Evolutionary conservation across 2,888 invertebrate species (phyloP).

Genomic region (Drosophila birchii): DNA sequence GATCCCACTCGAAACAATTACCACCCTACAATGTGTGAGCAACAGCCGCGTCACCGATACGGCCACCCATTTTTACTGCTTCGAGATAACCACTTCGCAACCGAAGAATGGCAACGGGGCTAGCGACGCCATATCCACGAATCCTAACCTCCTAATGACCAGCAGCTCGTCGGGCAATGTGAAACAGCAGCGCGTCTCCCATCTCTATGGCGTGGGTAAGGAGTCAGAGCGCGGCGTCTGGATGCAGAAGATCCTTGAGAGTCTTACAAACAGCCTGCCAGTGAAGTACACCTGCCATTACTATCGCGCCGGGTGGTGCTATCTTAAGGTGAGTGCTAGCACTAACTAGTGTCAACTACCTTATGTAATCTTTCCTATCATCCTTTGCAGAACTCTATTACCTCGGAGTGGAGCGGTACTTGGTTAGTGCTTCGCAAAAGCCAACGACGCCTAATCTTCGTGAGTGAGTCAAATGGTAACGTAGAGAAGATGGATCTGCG

Average conservation of each 20-base stretch:
- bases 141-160: constrained; percentile 83
- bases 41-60: constrained; percentile 85
- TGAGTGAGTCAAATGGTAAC: constrained; percentile 83
- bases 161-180: constrained; percentile 82
- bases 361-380: background rate
- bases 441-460: constrained; percentile 86
- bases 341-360: too few species aligned
- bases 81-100: constrained; percentile 83
- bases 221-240: constrained; percentile 86
- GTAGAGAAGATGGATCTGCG: constrained; percentile 90
- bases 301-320: constrained; percentile 92
- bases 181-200: constrained; percentile 82
- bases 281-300: constrained; percentile 89
- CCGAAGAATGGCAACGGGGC: constrained; percentile 75
- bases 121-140: constrained; percentile 70
- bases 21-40: constrained; percentile 84
- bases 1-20: constrained; percentile 87
- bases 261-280: constrained; percentile 89
- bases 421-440: constrained; percentile 91
- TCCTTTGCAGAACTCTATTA: constrained; percentile 79
- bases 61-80: constrained; percentile 84
- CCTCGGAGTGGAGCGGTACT: constrained; percentile 89
- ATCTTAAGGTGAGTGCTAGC: constrained; percentile 87
- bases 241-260: constrained; percentile 92
- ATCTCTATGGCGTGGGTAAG: constrained; percentile 85